Evolutionary conservation across 2,888 invertebrate genomes (phyloP).

Genomic region (Heliconius aoede): DNA sequence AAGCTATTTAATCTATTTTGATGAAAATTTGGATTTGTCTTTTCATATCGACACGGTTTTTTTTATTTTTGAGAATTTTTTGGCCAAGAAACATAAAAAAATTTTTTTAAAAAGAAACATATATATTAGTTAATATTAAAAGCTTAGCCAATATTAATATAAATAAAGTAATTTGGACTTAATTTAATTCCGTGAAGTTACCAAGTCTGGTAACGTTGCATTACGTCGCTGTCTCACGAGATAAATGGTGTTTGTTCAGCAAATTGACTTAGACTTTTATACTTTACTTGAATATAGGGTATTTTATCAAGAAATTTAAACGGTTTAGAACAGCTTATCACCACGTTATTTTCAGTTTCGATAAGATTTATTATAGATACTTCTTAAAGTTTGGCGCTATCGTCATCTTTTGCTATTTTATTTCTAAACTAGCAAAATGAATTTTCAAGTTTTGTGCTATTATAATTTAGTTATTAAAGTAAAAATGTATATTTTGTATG

Average conservation of each 20-base stretch:
- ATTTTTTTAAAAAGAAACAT: too few relatives aligned
- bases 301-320: constrained; percentile 34
- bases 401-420: neutral
- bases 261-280: constrained; percentile 56
- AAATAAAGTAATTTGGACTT: constrained; percentile 35
- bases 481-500: too few relatives aligned
- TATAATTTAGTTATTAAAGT: too few relatives aligned
- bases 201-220: constrained; percentile 50
- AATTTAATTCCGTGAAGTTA: constrained; percentile 43
- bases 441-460: too few relatives aligned
- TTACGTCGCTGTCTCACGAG: constrained; percentile 51
- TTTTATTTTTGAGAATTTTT: too few relatives aligned
- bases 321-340: constrained; percentile 11
- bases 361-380: constrained; percentile 8
- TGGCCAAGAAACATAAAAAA: too few relatives aligned
- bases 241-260: constrained; percentile 59
- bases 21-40: neutral
- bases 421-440: too few relatives aligned
- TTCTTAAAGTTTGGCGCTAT: neutral
- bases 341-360: constrained; percentile 2
- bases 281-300: constrained; percentile 46
- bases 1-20: neutral
- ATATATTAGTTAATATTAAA: neutral
- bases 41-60: too few relatives aligned
- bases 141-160: constrained; percentile 29